These are phyloP conservation scores for Anarhynchus alexandrinus DNA, from an alignment of 2,113 vertebrate species.

Conservation along the genomic window DNA sequence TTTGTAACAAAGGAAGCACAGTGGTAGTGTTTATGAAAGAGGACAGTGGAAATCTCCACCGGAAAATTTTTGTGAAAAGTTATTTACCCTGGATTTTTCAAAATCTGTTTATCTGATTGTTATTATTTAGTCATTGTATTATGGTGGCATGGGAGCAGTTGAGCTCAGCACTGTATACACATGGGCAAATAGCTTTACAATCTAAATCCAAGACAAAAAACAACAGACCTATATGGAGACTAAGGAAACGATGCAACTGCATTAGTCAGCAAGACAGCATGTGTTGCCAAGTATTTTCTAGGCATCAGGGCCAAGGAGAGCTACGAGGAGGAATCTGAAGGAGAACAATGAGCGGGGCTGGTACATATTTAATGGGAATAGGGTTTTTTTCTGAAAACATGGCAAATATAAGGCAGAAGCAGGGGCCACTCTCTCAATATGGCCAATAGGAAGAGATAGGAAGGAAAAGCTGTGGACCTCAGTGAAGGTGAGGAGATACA, in stretches of 20 bases:
- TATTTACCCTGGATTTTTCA: background rate
- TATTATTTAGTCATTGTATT: background rate
- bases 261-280: slow-evolving; percentile 6
- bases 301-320: slow-evolving; percentile 9
- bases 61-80: background rate
- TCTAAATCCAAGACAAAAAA: background rate
- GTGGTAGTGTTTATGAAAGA: background rate
- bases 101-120: background rate
- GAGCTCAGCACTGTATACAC: background rate
- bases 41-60: background rate
- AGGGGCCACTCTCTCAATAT: background rate
- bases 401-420: background rate
- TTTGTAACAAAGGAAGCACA: background rate
- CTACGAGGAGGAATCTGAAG: background rate
- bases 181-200: background rate
- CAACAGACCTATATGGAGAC: background rate
- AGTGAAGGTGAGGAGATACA: background rate
- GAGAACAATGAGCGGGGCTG: background rate
- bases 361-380: background rate
- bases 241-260: background rate
- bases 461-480: background rate
- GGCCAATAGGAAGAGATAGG: background rate
- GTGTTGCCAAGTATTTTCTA: slow-evolving; percentile 43
- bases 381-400: background rate
- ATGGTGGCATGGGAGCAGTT: background rate